Conservation (phyloP, 2,888 invertebrate species). For the Dichetophora obliterata region DNA sequence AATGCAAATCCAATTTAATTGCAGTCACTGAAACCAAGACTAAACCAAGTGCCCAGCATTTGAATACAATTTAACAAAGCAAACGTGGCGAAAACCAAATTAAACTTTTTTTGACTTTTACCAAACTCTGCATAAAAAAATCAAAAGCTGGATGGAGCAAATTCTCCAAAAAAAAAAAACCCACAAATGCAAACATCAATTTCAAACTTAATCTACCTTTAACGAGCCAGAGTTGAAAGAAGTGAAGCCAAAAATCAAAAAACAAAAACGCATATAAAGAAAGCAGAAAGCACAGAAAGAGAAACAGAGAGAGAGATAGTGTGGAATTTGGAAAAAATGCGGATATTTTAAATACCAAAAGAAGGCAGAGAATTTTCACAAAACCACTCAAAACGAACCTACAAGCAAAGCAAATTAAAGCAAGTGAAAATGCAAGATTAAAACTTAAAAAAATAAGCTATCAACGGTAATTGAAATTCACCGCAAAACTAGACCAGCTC, state of each 20-base stretch:
- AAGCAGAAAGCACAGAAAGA: background rate
- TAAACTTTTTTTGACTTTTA: constrained; percentile 20
- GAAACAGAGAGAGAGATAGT: too few relatives aligned
- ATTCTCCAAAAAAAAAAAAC: background rate
- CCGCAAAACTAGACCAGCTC: constrained; percentile 49
- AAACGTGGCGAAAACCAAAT: constrained; percentile 35
- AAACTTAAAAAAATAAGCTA: constrained; percentile 34
- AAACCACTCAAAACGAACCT: background rate
- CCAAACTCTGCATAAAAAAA: background rate
- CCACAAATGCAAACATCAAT: constrained; percentile 45
- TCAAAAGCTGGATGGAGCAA: constrained; percentile 13
- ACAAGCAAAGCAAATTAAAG: background rate
- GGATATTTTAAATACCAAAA: constrained; percentile 36
- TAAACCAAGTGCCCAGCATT: constrained; percentile 14
- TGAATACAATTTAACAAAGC: constrained; percentile 30
- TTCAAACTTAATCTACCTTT: constrained; percentile 50
- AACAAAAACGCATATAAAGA: background rate
- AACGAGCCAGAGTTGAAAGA: constrained; percentile 13
- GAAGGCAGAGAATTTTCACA: constrained; percentile 1
- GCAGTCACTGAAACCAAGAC: constrained; percentile 28
- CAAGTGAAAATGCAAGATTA: constrained; percentile 28
- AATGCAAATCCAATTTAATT: constrained; percentile 36
- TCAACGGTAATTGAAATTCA: constrained; percentile 58
- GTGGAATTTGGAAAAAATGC: background rate
- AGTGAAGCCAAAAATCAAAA: background rate